Evolutionary conservation across 2,888 invertebrate genomes (phyloP).

Genomic region (Keiferia lycopersicella): DNA sequence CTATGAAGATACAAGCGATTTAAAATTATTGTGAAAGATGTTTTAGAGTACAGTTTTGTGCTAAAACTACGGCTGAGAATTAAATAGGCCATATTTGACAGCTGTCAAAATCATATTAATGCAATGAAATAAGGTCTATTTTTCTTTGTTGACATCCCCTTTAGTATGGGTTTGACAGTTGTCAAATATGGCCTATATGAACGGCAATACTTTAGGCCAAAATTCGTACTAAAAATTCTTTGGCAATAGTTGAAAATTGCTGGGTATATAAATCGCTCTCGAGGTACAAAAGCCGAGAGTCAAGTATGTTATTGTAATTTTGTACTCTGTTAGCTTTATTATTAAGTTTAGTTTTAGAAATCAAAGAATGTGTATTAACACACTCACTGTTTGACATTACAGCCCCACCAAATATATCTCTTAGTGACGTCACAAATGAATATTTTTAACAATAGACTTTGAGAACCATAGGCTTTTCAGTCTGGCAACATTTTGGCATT

Average conservation of each 20-base stretch:
- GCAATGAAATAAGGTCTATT: too few relatives aligned
- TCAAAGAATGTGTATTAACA: slow-evolving; percentile 74
- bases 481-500: background rate
- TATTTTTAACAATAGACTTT: slow-evolving; percentile 10
- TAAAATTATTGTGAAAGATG: background rate
- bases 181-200: too few relatives aligned
- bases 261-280: slow-evolving; percentile 3
- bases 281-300: slow-evolving; percentile 27
- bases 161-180: too few relatives aligned
- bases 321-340: slow-evolving; percentile 74
- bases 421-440: slow-evolving; percentile 51
- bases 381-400: slow-evolving; percentile 76
- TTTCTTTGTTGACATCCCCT: too few relatives aligned
- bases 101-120: too few relatives aligned
- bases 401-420: slow-evolving; percentile 70
- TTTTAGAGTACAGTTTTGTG: background rate
- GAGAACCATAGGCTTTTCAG: background rate
- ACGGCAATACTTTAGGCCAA: background rate
- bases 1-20: slow-evolving; percentile 1
- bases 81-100: too few relatives aligned
- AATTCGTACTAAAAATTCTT: background rate
- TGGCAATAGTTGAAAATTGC: background rate
- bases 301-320: slow-evolving; percentile 49
- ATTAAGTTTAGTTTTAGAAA: slow-evolving; percentile 50
- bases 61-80: background rate